Evolutionary conservation across 2,888 invertebrate genomes (phyloP).

Genomic region (Neocrepidodera transversa): DNA sequence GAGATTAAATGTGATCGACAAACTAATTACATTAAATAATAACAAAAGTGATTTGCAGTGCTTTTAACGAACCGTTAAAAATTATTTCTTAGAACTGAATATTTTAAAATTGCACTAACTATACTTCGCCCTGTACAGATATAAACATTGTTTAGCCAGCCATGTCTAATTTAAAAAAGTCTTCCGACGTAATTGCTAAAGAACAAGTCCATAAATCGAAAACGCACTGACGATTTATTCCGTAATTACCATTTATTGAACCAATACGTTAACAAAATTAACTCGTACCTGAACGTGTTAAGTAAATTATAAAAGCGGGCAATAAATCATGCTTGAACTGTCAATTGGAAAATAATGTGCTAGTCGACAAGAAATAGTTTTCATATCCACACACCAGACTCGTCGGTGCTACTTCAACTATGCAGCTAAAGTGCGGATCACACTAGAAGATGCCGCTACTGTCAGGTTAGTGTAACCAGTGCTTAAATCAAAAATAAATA

Average conservation of each 20-base stretch:
- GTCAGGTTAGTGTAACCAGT: too few species aligned
- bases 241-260: conserved; percentile 40
- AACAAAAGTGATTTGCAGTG: too few species aligned
- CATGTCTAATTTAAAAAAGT: conserved; percentile 29
- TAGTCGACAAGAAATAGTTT: too few species aligned
- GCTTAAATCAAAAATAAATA: too few species aligned
- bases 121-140: background rate
- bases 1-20: too few species aligned
- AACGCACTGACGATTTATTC: conserved; percentile 38
- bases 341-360: conserved; percentile 39
- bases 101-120: background rate
- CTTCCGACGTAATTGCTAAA: conserved; percentile 33
- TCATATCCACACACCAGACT: too few species aligned
- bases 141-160: conserved; percentile 16
- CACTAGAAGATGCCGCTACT: too few species aligned
- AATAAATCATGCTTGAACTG: conserved; percentile 36
- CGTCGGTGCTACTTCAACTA: too few species aligned
- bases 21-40: too few species aligned
- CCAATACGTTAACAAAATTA: conserved; percentile 40
- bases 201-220: conserved; percentile 38
- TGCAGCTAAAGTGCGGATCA: too few species aligned
- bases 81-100: too few species aligned
- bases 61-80: too few species aligned
- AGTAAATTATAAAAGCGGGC: conserved; percentile 38
- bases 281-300: conserved; percentile 38